phyloP scores from a whole-genome alignment of 2,888 invertebrate genomes.

The Thalpophila matura region DNA sequence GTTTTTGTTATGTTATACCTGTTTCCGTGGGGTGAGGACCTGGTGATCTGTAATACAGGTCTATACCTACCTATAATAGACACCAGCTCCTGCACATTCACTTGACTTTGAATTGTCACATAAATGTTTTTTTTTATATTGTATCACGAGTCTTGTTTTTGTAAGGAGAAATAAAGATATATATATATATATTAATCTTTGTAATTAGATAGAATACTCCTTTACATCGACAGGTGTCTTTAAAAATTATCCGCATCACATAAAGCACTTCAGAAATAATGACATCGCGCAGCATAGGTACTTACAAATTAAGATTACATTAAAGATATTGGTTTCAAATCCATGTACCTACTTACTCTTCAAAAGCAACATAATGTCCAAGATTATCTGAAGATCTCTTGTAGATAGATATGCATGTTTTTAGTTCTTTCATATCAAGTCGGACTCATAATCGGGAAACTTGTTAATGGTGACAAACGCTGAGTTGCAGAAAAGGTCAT shows the following conservation, averaged over 20 bases:
- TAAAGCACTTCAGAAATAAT: background rate
- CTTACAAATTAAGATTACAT: conserved; percentile 15
- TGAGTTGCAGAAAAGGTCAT: too few species aligned
- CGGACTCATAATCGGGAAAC: conserved; percentile 37
- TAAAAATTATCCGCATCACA: background rate
- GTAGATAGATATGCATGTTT: background rate
- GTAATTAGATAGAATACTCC: too few species aligned
- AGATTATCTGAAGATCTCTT: conserved; percentile 20
- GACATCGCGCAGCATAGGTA: background rate
- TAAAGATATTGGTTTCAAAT: conserved; percentile 11
- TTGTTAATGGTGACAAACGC: conserved; percentile 25
- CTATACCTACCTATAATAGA: too few species aligned
- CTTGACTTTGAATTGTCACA: too few species aligned
- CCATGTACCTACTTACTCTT: background rate
- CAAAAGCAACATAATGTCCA: conserved; percentile 2
- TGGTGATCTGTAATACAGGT: too few species aligned
- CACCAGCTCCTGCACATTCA: too few species aligned
- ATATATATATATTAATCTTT: too few species aligned
- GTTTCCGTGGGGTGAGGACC: too few species aligned
- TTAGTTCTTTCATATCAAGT: conserved; percentile 2
- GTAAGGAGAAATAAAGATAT: too few species aligned
- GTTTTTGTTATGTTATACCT: too few species aligned
- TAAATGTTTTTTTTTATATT: too few species aligned
- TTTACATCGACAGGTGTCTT: background rate
- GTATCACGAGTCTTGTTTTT: too few species aligned